Conservation (phyloP, 2,113 vertebrate genomes). For the Parotia lawesii region DNA sequence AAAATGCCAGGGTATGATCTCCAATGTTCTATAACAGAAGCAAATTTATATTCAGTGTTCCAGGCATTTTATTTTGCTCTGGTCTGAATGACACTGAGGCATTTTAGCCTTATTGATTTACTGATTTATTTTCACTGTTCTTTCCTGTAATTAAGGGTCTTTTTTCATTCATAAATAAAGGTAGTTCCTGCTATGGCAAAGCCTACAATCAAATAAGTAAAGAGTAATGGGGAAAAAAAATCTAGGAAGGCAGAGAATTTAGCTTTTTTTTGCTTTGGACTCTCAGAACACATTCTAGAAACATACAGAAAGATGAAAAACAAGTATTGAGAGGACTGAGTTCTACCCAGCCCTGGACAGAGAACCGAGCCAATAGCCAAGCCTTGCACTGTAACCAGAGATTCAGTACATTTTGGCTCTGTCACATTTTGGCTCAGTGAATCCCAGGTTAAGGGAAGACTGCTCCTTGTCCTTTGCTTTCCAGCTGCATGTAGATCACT, state of each 20-base stretch:
- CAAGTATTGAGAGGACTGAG: neutral
- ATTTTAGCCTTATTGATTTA: neutral
- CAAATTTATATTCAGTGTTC: neutral
- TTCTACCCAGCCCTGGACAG: neutral
- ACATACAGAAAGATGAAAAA: neutral
- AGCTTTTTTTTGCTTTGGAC: neutral
- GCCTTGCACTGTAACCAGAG: neutral
- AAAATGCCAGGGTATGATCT: neutral
- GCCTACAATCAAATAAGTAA: neutral
- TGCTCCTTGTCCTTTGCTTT: neutral
- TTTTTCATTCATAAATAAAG: neutral
- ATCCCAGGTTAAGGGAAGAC: neutral
- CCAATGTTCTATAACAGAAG: neutral
- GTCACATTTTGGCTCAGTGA: neutral
- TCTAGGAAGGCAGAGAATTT: neutral
- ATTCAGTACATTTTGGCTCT: neutral
- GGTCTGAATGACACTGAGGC: neutral
- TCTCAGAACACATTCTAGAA: neutral
- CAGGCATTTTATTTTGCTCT: neutral
- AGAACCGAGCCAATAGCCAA: neutral
- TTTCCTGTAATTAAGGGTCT: neutral
- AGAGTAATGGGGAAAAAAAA: neutral
- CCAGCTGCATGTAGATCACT: neutral
- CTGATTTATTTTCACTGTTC: neutral
- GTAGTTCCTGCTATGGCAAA: neutral